Evolutionary conservation across 2,797 vertebrate genomes (phyloP).

Genomic region (Amblyraja radiata): DNA sequence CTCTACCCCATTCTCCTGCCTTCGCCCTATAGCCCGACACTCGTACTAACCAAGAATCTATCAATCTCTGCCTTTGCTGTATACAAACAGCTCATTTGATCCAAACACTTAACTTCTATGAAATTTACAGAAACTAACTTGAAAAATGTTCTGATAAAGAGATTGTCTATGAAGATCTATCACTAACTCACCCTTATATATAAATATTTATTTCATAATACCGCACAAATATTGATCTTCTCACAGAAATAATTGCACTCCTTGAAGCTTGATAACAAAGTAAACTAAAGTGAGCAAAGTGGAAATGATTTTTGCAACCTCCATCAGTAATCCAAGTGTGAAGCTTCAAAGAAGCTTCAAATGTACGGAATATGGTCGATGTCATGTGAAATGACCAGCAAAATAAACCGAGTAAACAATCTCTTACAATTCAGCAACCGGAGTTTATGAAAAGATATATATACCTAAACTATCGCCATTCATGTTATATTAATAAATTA

Average conservation of each 20-base stretch:
- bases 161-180: not conserved
- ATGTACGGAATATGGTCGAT: not conserved
- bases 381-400: not conserved
- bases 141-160: not conserved
- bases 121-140: not conserved
- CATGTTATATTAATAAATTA: constrained; percentile 11
- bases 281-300: not conserved
- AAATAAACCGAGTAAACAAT: not conserved
- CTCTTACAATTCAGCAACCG: not conserved
- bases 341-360: not conserved
- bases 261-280: not conserved
- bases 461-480: not conserved
- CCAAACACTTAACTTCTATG: not conserved
- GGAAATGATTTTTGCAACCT: not conserved
- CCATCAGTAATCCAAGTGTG: not conserved
- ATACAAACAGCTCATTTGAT: not conserved
- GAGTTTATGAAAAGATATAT: not conserved
- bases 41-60: too few relatives aligned
- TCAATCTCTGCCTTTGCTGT: too few relatives aligned
- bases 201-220: not conserved
- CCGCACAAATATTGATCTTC: too few relatives aligned
- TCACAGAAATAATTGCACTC: not conserved
- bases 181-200: not conserved
- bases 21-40: too few relatives aligned
- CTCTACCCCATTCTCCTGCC: too few relatives aligned